phyloP scores from a whole-genome alignment of 2,888 invertebrate genomes.

The Drosophila anomalipes region DNA sequence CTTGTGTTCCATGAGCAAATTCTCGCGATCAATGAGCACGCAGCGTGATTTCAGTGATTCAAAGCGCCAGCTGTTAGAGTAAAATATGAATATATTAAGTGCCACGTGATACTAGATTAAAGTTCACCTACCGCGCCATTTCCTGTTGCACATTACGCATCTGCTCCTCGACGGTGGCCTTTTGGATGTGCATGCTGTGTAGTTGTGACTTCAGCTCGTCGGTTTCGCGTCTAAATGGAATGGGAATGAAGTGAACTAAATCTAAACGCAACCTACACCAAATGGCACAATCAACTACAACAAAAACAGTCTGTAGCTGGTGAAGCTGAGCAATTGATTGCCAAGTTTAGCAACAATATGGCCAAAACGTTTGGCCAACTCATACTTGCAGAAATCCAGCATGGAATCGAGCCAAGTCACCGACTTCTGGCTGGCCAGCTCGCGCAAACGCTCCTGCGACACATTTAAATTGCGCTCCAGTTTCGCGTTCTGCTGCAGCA shows the following conservation, averaged over 20 bases:
- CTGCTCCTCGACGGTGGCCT: constrained; percentile 82
- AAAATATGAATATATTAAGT: neutral
- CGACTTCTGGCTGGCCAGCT: constrained; percentile 81
- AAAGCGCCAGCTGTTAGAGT: constrained; percentile 83
- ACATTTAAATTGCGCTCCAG: constrained; percentile 79
- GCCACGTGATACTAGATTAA: neutral
- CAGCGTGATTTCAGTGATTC: constrained; percentile 84
- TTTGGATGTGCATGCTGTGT: constrained; percentile 82
- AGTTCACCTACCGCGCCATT: constrained; percentile 79
- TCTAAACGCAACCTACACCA: constrained; percentile 32
- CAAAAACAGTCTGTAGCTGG: constrained; percentile 59
- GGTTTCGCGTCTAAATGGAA: constrained; percentile 84
- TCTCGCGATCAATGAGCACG: constrained; percentile 83
- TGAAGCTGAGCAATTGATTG: constrained; percentile 57
- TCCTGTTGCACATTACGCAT: constrained; percentile 82
- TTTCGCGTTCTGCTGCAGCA: constrained; percentile 79
- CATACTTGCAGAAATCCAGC: constrained; percentile 85
- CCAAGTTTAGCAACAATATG: constrained; percentile 53
- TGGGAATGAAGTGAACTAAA: constrained; percentile 48
- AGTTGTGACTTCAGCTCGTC: constrained; percentile 83
- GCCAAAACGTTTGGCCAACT: constrained; percentile 58
- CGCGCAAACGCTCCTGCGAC: constrained; percentile 79
- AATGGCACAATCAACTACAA: constrained; percentile 46
- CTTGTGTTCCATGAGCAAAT: constrained; percentile 80
- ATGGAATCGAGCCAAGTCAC: constrained; percentile 84